These are phyloP conservation scores for Suillia variegata DNA, from an alignment of 2,888 invertebrate genomes.

Conservation along the genomic window DNA sequence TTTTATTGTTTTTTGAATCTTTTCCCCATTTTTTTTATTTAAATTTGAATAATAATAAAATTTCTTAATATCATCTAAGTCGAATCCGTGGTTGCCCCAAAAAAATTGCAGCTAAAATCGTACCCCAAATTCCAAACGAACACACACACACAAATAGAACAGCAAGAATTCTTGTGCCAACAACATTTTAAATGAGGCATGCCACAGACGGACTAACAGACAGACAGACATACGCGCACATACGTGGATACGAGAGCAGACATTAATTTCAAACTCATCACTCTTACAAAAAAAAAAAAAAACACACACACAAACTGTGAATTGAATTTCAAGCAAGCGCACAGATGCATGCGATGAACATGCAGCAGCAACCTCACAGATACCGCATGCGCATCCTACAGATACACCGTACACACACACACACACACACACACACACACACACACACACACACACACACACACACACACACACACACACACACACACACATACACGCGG, in stretches of 20 bases:
- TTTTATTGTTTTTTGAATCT: too few species aligned
- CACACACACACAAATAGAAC: background rate
- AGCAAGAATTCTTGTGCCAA: background rate
- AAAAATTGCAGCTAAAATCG: too few species aligned
- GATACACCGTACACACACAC: background rate
- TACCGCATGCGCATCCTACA: background rate
- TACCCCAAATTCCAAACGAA: background rate
- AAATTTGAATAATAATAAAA: too few species aligned
- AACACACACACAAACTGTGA: slow-evolving; percentile 9
- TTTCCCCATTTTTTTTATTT: too few species aligned
- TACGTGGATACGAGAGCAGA: background rate
- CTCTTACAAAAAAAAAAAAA: too few species aligned
- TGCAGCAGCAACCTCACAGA: background rate
- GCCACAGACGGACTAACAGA: too few species aligned
- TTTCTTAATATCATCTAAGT: too few species aligned
- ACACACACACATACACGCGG: background rate
- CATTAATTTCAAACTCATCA: slow-evolving; percentile 13
- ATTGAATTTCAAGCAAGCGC: slow-evolving; percentile 13
- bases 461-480: background rate
- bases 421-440: background rate
- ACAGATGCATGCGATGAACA: background rate
- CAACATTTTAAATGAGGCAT: too few species aligned
- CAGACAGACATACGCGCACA: too few species aligned
- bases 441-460: background rate
- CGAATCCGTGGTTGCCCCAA: too few species aligned